These are phyloP conservation scores for Periophthalmus modestus DNA, from an alignment of 2,113 vertebrate genomes.

Conservation along the genomic window DNA sequence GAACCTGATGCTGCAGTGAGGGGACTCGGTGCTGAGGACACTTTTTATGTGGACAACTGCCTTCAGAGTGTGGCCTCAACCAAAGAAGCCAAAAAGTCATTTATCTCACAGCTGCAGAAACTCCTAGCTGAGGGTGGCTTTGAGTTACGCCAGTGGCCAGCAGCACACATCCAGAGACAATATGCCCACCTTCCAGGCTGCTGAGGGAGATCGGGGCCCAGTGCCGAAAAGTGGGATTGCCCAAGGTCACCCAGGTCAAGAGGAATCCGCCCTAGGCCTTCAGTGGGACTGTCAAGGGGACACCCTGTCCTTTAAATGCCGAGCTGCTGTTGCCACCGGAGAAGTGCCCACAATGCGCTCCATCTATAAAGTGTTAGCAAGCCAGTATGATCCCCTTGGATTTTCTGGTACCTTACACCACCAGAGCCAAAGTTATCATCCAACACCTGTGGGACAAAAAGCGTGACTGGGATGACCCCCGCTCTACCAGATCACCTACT, in stretches of 20 bases:
- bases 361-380: no score
- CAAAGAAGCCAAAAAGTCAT: background rate
- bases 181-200: constrained; percentile 18
- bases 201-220: constrained; percentile 11
- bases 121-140: constrained; percentile 13
- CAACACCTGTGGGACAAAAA: no score
- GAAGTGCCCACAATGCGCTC: background rate
- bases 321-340: background rate
- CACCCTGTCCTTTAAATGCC: no score
- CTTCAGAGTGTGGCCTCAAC: background rate
- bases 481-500: no score
- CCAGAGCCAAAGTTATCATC: no score
- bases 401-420: no score
- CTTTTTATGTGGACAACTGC: constrained; percentile 30
- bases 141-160: background rate
- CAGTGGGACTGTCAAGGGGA: background rate
- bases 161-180: background rate
- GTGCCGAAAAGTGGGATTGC: constrained; percentile 25
- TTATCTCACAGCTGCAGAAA: background rate
- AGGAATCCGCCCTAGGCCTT: background rate
- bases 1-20: background rate
- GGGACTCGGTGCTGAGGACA: background rate
- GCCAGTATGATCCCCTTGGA: no score
- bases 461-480: no score
- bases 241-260: background rate